Percentiles rank a stretch among this genome's conserved stretches.
These are phyloP conservation scores for Balearica regulorum DNA, from an alignment of 2,797 vertebrate species.

Conservation along the genomic window DNA sequence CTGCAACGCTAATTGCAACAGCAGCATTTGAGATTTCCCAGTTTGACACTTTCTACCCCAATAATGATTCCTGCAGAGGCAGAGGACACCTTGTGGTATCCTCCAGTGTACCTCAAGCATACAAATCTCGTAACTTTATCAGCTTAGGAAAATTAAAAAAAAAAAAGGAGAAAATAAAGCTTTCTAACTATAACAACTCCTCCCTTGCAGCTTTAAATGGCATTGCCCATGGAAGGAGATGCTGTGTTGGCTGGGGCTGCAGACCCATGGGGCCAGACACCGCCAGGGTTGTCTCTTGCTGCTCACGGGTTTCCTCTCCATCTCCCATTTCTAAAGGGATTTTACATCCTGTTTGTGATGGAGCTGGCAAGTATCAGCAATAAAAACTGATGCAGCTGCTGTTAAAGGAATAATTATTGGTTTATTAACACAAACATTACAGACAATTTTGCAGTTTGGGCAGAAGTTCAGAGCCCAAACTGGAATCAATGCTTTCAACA, in stretches of 20 bases:
- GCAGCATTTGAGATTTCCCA: neutral
- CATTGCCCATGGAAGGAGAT: neutral
- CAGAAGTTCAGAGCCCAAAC: neutral
- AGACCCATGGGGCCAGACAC: fast-evolving
- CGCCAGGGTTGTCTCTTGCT: neutral
- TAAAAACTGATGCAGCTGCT: neutral
- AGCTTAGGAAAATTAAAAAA: neutral
- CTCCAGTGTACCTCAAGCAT: neutral
- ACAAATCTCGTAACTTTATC: neutral
- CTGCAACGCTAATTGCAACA: neutral
- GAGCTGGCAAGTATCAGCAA: neutral
- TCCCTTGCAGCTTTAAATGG: neutral
- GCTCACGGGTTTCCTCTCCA: neutral
- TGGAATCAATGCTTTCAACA: neutral
- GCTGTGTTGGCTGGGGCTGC: neutral
- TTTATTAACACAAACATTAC: conserved; percentile 36
- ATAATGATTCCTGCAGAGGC: neutral
- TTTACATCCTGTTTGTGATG: neutral
- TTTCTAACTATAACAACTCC: neutral
- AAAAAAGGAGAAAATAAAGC: fast-evolving
- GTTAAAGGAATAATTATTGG: neutral
- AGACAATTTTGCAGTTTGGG: neutral
- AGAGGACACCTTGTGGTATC: neutral
- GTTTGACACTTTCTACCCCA: neutral
- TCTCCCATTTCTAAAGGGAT: neutral